Conservation (phyloP, 1,140 invertebrate species). For the Chironomus tepperi region DNA sequence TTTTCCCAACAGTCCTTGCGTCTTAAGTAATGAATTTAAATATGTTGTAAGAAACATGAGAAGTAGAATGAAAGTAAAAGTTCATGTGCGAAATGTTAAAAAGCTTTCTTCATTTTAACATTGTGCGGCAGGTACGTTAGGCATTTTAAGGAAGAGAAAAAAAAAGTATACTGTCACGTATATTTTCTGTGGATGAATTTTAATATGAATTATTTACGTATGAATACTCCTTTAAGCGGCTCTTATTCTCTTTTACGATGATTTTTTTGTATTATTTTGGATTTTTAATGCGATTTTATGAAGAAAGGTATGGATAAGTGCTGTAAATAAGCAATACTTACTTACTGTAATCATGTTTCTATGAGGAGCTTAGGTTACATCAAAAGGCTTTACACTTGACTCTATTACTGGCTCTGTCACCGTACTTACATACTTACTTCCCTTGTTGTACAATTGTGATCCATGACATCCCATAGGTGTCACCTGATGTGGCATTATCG, state of each 20-base stretch:
- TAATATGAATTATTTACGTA: constrained; percentile 15
- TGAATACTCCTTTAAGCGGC: not conserved
- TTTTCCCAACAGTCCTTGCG: not conserved
- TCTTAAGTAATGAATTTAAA: not conserved
- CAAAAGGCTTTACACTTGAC: too few species aligned
- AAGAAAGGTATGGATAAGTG: too few species aligned
- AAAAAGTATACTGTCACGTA: not conserved
- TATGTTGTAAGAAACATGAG: not conserved
- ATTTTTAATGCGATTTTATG: too few species aligned
- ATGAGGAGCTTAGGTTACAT: too few species aligned
- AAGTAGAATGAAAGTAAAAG: not conserved
- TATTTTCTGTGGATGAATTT: constrained; percentile 7
- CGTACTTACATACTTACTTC: too few species aligned
- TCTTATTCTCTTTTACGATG: not conserved
- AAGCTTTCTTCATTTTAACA: not conserved
- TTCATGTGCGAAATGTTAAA: constrained; percentile 14
- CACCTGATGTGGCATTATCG: too few species aligned
- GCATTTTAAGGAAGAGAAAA: not conserved
- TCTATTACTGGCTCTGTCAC: not conserved
- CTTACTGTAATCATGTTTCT: not conserved
- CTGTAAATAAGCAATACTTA: not conserved
- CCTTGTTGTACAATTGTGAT: too few species aligned
- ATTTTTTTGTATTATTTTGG: not conserved
- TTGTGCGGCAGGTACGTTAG: not conserved
- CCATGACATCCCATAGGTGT: too few species aligned